Conservation (phyloP, 2,797 vertebrate species). For the Hybognathus amarus region DNA sequence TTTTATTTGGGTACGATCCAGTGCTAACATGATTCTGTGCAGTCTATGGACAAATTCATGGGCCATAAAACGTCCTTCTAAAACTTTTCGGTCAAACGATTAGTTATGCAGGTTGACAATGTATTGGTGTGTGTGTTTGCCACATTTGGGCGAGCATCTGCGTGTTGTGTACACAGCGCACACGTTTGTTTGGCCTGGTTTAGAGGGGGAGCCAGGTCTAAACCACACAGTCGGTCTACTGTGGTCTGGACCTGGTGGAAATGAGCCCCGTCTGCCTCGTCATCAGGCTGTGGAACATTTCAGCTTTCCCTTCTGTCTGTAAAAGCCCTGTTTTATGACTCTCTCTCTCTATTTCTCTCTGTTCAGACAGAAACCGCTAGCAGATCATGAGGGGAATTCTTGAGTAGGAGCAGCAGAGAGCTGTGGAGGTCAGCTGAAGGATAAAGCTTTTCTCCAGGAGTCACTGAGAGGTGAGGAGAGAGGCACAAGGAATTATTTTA, state of each 20-base stretch:
- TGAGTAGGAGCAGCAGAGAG: slow-evolving; percentile 61
- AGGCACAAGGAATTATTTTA: slow-evolving; percentile 77
- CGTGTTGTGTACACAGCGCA: slow-evolving; percentile 11
- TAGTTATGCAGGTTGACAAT: slow-evolving; percentile 36
- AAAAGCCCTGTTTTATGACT: slow-evolving; percentile 43
- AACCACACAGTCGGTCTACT: slow-evolving; percentile 37
- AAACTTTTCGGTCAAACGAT: slow-evolving; percentile 16
- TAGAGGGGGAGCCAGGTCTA: not conserved
- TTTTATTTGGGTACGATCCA: slow-evolving; percentile 52
- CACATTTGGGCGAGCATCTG: slow-evolving; percentile 22
- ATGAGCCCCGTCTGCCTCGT: slow-evolving; percentile 37
- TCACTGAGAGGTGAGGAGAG: slow-evolving; percentile 76
- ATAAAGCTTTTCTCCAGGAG: slow-evolving; percentile 79
- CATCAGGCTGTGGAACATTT: slow-evolving; percentile 37
- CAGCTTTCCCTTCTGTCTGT: slow-evolving; percentile 30
- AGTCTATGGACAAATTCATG: slow-evolving; percentile 28
- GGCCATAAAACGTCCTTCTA: slow-evolving; percentile 32
- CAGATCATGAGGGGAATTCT: slow-evolving; percentile 36
- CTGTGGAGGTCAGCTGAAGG: slow-evolving; percentile 79
- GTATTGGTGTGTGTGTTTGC: not conserved
- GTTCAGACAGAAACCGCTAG: slow-evolving; percentile 26
- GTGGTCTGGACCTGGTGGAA: slow-evolving; percentile 29
- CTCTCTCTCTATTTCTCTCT: not conserved
- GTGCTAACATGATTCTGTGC: slow-evolving; percentile 45
- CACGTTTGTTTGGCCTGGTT: slow-evolving; percentile 12